phyloP scores from a whole-genome alignment of 1,140 invertebrate species.

The Leptonema lineaticorne region DNA sequence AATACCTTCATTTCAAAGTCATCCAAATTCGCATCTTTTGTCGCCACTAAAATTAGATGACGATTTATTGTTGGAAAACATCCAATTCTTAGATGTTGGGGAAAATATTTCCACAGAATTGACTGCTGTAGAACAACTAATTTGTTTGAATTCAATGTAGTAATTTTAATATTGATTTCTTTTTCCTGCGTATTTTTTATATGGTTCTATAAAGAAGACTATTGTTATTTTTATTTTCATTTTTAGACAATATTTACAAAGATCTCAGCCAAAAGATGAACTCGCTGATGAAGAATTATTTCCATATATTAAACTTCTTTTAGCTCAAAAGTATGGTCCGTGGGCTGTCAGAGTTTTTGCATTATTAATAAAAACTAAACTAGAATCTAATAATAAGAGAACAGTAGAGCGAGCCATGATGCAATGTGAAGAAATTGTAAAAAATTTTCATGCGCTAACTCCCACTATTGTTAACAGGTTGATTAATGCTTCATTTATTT shows the following conservation, averaged over 20 bases:
- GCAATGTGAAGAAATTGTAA: conserved; percentile 80
- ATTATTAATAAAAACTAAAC: conserved; percentile 69
- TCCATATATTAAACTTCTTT: conserved; percentile 72
- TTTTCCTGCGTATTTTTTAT: conserved; percentile 22
- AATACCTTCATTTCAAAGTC: conserved; percentile 51
- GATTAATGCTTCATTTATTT: not conserved
- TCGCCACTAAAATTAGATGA: conserved; percentile 74
- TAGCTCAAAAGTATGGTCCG: conserved; percentile 65
- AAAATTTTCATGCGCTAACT: conserved; percentile 42
- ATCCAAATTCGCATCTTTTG: conserved; percentile 56
- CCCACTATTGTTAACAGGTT: conserved; percentile 32
- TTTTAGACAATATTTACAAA: conserved; percentile 62
- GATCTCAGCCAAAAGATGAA: conserved; percentile 74
- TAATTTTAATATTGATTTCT: no score
- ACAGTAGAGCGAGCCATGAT: conserved; percentile 83
- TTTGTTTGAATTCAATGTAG: conserved; percentile 75
- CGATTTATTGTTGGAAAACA: conserved; percentile 78
- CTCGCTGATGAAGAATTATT: conserved; percentile 76
- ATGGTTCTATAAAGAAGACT: no score
- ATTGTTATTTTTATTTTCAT: no score
- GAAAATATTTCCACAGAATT: conserved; percentile 59
- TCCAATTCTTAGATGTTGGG: conserved; percentile 67
- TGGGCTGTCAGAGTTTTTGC: conserved; percentile 73
- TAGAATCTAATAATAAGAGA: conserved; percentile 75
- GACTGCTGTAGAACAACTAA: conserved; percentile 73